Conservation (phyloP, 64 coral and sea anemone species). For the Hydrozoanthus tunicans region DNA sequence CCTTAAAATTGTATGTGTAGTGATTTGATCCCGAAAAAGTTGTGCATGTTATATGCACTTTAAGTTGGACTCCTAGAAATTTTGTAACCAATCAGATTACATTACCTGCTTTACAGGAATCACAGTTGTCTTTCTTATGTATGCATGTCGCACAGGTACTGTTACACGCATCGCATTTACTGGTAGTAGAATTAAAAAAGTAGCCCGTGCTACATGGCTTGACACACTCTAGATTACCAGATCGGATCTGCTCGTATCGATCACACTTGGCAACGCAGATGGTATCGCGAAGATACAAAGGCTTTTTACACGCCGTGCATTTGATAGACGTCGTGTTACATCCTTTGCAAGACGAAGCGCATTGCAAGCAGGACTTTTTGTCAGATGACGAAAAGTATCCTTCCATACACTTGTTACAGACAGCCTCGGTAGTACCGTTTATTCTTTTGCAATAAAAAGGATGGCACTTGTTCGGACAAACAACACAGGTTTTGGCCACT, state of each 20-base stretch:
- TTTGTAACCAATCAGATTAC: no score
- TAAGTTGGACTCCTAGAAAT: no score
- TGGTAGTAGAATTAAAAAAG: slow-evolving; percentile 14
- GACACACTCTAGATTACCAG: background rate
- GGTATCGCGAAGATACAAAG: slow-evolving; percentile 15
- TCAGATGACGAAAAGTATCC: background rate
- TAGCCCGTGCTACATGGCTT: background rate
- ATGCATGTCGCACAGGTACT: slow-evolving; percentile 49
- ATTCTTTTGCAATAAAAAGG: background rate
- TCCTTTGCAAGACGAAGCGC: background rate
- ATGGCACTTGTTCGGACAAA: slow-evolving; percentile 49
- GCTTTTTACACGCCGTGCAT: background rate
- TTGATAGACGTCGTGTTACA: background rate
- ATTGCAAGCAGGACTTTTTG: background rate
- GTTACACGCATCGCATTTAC: slow-evolving; percentile 60
- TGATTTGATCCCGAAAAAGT: no score
- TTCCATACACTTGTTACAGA: background rate
- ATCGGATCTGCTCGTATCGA: background rate
- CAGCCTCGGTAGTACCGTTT: slow-evolving; percentile 1
- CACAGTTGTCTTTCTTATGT: slow-evolving; percentile 60
- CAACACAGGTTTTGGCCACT: slow-evolving; percentile 39
- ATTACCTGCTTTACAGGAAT: slow-evolving; percentile 17
- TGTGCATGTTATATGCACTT: no score
- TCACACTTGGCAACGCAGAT: slow-evolving; percentile 1
- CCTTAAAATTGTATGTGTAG: no score